Conservation (phyloP, 2,113 vertebrate genomes). For the Nyctibius bracteatus region DNA sequence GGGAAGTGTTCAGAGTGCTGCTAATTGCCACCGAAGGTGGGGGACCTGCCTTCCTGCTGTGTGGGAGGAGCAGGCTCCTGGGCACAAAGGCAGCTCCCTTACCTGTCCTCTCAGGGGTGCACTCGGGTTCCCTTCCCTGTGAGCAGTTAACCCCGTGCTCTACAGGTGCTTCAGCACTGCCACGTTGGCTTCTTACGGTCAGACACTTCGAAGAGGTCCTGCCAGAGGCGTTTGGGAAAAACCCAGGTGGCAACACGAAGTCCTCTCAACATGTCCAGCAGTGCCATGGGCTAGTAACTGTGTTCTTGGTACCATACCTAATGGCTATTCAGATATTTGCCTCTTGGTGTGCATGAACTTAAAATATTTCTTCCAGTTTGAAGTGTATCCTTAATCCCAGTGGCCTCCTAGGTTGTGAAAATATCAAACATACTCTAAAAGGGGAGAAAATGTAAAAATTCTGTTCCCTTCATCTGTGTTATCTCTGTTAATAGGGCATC, state of each 20-base stretch:
- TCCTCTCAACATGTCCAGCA: accelerated
- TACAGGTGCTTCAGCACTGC: neutral
- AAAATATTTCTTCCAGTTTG: neutral
- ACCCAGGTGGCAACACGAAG: accelerated
- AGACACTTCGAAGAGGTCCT: accelerated
- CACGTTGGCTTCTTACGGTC: too few relatives aligned
- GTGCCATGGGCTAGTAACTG: accelerated
- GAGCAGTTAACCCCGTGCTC: neutral
- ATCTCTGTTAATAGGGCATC: neutral
- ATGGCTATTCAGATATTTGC: neutral
- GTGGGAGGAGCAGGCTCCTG: too few relatives aligned
- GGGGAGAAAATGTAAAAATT: neutral
- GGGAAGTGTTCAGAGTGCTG: neutral
- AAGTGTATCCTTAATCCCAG: neutral
- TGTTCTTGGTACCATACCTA: neutral
- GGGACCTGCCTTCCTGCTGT: neutral
- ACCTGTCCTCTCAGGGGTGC: neutral
- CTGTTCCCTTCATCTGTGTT: neutral
- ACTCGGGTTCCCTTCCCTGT: neutral
- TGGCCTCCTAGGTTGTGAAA: neutral
- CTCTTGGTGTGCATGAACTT: neutral
- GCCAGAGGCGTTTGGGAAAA: neutral
- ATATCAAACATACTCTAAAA: neutral
- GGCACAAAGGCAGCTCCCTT: neutral
- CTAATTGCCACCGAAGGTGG: neutral